Percentiles rank a stretch among this genome's conserved stretches.
Conservation (phyloP, 1,140 invertebrate species). For the Procambarus virginalis region DNA sequence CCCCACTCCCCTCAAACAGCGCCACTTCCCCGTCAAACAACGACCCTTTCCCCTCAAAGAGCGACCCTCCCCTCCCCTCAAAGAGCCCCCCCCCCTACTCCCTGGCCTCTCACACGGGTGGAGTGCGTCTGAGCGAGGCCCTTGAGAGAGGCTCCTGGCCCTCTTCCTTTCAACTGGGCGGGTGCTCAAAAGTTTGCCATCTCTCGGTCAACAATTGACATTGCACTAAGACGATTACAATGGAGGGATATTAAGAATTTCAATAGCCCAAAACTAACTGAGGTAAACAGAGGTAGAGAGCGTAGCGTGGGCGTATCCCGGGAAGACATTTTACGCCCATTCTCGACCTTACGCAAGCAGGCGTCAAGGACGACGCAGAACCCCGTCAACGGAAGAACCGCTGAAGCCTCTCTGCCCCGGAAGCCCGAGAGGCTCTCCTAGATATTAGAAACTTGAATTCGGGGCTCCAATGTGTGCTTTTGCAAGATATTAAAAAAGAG, state of each 20-base stretch:
- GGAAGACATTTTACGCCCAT: background rate
- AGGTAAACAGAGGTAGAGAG: constrained; percentile 20
- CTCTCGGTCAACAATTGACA: constrained; percentile 58
- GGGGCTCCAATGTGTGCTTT: constrained; percentile 61
- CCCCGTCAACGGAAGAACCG: background rate
- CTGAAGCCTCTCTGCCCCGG: background rate
- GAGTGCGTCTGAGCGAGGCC: background rate
- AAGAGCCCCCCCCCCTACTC: too few species aligned
- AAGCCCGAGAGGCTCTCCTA: constrained; percentile 36
- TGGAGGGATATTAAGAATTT: constrained; percentile 63
- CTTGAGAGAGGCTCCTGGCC: too few species aligned
- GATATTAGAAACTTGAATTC: constrained; percentile 63
- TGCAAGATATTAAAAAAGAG: constrained; percentile 67
- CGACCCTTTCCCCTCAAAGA: too few species aligned
- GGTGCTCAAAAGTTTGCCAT: constrained; percentile 54
- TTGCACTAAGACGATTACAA: constrained; percentile 60
- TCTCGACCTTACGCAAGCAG: background rate
- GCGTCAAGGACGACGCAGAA: background rate
- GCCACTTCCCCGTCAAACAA: too few species aligned
- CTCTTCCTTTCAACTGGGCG: constrained; percentile 42
- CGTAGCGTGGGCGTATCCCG: background rate
- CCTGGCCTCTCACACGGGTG: background rate
- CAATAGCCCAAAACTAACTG: constrained; percentile 61
- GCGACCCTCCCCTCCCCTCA: background rate
- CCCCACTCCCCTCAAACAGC: too few species aligned